Conservation (phyloP, 2,113 vertebrate genomes). For the Paedocypris sp. region DNA sequence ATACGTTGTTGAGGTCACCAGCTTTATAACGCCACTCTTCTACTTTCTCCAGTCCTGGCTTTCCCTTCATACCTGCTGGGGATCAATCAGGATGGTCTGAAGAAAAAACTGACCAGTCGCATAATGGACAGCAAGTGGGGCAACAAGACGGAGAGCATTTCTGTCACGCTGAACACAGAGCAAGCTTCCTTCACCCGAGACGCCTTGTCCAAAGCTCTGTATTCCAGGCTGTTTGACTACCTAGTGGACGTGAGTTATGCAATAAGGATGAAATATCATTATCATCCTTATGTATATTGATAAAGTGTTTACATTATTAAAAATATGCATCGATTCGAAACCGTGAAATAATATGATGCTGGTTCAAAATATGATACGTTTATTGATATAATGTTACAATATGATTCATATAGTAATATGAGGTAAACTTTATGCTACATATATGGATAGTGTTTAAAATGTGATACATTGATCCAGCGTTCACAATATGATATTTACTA, state of each 20-base stretch:
- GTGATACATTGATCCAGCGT: no score
- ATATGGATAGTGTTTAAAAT: no score
- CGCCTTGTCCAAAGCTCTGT: conserved; percentile 68
- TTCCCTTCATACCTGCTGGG: conserved; percentile 70
- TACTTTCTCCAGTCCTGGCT: conserved; percentile 55
- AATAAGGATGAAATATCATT: not conserved
- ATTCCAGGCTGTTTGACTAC: conserved; percentile 68
- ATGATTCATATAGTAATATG: no score
- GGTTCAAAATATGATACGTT: no score
- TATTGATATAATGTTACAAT: no score
- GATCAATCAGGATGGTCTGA: conserved; percentile 58
- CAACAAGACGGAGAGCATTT: conserved; percentile 63
- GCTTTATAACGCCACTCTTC: not conserved
- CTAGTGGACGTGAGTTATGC: conserved; percentile 61
- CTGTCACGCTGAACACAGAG: conserved; percentile 68
- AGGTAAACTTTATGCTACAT: no score
- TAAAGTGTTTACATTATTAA: no score
- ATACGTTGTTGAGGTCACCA: not conserved
- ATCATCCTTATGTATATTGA: no score
- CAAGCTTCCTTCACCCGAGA: conserved; percentile 68
- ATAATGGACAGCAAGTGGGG: conserved; percentile 76
- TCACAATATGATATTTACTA: no score
- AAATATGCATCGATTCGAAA: no score
- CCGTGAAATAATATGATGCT: no score
- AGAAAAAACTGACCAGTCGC: conserved; percentile 67